Evolutionary conservation across 2,797 vertebrate genomes (phyloP).

Genomic region (Limnodromus scolopaceus): DNA sequence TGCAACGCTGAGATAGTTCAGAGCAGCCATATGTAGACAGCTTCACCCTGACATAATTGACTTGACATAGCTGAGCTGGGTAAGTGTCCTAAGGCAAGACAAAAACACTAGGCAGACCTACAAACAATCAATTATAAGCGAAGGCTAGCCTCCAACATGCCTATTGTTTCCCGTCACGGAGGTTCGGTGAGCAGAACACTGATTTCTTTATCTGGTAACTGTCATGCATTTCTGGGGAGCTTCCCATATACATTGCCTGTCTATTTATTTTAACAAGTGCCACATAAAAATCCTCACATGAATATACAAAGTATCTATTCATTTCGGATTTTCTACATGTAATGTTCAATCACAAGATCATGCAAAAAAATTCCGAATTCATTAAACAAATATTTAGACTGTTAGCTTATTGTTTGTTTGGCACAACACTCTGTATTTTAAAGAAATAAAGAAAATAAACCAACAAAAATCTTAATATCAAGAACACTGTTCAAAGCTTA

Average conservation of each 20-base stretch:
- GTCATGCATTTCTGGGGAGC: not conserved
- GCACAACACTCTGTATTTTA: not conserved
- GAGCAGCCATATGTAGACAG: not conserved
- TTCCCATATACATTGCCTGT: not conserved
- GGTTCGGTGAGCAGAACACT: constrained; percentile 47
- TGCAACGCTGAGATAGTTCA: not conserved
- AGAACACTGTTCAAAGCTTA: not conserved
- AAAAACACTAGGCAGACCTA: constrained; percentile 16
- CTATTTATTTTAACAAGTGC: constrained; percentile 12
- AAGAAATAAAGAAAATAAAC: constrained; percentile 15
- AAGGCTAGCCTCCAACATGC: not conserved
- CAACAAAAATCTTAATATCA: not conserved
- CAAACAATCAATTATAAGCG: constrained; percentile 59
- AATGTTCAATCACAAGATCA: not conserved
- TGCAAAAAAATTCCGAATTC: not conserved
- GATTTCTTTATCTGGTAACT: constrained; percentile 47
- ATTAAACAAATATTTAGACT: not conserved
- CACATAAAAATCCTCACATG: not conserved
- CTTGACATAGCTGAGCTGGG: constrained; percentile 45
- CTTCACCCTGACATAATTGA: constrained; percentile 61
- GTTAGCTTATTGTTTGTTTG: not conserved
- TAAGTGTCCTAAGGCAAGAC: constrained; percentile 35
- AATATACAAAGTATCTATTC: not conserved
- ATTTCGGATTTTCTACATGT: not conserved
- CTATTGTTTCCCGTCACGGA: constrained; percentile 22